Percentiles rank a stretch among this genome's conserved stretches.
Conservation (phyloP, 2,797 vertebrate genomes). For the Hirundo rustica region DNA sequence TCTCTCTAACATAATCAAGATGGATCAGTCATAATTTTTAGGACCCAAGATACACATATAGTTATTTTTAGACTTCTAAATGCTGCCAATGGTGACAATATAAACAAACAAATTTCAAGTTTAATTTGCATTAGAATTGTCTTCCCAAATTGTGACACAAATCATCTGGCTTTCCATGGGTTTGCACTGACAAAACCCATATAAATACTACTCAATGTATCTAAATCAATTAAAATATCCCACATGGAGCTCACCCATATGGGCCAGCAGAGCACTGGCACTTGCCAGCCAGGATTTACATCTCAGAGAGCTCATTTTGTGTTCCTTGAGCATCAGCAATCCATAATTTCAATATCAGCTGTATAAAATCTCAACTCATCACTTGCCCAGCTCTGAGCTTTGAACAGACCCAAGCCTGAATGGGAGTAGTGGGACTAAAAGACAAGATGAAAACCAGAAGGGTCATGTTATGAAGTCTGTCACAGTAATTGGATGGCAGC, state of each 20-base stretch:
- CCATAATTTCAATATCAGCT: background rate
- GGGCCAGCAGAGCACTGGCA: background rate
- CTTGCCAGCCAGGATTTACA: background rate
- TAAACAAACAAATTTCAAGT: background rate
- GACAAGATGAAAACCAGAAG: background rate
- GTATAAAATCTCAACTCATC: background rate
- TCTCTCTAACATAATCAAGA: background rate
- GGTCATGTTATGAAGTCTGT: background rate
- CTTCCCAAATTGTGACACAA: background rate
- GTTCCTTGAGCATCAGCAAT: background rate
- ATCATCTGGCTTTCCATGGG: background rate
- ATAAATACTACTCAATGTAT: background rate
- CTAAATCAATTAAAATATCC: background rate
- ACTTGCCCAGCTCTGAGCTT: background rate
- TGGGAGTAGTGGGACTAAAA: background rate
- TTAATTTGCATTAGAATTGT: background rate
- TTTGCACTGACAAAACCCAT: background rate
- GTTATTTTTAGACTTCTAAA: constrained; percentile 8
- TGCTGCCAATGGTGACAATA: background rate
- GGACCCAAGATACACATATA: background rate
- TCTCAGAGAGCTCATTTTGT: background rate
- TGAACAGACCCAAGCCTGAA: background rate
- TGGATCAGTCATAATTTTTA: background rate
- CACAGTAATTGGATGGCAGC: background rate
- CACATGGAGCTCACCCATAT: background rate